phyloP scores from a whole-genome alignment of 2,888 invertebrate species.

The Hartigia nigra region DNA sequence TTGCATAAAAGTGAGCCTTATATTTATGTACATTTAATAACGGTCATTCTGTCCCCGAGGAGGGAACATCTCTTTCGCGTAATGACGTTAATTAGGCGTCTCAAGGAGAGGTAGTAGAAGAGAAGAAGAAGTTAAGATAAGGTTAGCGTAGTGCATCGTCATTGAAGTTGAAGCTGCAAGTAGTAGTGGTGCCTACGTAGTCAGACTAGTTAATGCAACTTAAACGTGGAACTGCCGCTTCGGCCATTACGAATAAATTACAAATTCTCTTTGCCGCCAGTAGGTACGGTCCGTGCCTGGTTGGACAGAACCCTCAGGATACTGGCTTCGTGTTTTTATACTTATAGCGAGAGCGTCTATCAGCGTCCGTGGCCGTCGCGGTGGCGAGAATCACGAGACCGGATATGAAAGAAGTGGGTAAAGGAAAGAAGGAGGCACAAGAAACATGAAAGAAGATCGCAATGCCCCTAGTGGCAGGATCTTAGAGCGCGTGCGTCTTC shows the following conservation, averaged over 20 bases:
- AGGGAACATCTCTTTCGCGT: constrained; percentile 19
- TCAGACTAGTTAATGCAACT: neutral
- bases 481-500: constrained; percentile 26
- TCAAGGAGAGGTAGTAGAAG: constrained; percentile 6
- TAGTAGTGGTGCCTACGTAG: neutral
- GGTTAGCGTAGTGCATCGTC: neutral
- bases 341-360: neutral
- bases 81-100: constrained; percentile 40
- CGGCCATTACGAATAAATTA: constrained; percentile 13
- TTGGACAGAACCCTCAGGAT: neutral
- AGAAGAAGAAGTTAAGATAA: neutral
- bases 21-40: constrained; percentile 27
- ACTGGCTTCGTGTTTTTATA: neutral
- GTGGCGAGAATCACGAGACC: constrained; percentile 7
- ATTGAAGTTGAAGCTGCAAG: neutral
- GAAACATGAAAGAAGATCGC: constrained; percentile 13
- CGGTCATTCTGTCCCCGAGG: constrained; percentile 21
- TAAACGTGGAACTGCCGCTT: neutral
- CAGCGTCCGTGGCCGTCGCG: constrained; percentile 1
- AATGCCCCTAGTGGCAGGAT: constrained; percentile 24
- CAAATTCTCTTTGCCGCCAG: neutral
- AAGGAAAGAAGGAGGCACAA: neutral
- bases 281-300: neutral
- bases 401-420: neutral
- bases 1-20: constrained; percentile 19